phyloP scores from a whole-genome alignment of 2,888 invertebrate species.

The Leptinotarsa tumamoca region DNA sequence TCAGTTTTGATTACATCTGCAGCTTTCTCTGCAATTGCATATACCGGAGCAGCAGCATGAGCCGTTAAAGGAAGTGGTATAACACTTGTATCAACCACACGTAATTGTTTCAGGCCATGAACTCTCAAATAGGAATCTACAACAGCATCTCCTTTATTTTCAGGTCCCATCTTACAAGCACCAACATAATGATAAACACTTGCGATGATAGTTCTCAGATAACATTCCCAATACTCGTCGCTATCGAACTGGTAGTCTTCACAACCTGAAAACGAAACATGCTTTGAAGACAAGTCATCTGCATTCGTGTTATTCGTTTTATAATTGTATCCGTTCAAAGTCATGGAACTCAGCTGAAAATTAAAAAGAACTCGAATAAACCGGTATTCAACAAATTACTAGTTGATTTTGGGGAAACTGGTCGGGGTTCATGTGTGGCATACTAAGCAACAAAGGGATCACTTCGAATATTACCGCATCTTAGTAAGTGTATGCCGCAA shows the following conservation, averaged over 20 bases:
- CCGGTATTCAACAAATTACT: too few relatives aligned
- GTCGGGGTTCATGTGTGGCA: too few relatives aligned
- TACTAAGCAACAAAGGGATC: too few relatives aligned
- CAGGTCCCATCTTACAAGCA: slow-evolving; percentile 72
- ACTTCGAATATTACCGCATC: too few relatives aligned
- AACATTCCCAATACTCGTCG: slow-evolving; percentile 70
- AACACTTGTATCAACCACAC: slow-evolving; percentile 71
- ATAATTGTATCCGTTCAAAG: too few relatives aligned
- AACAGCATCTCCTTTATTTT: slow-evolving; percentile 68
- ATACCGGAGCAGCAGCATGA: slow-evolving; percentile 69
- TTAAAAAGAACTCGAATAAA: too few relatives aligned
- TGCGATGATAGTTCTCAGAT: slow-evolving; percentile 65
- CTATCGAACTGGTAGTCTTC: slow-evolving; percentile 60
- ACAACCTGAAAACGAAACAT: slow-evolving; percentile 33
- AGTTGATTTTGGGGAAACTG: too few relatives aligned
- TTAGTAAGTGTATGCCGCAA: too few relatives aligned
- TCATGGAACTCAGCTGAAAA: too few relatives aligned
- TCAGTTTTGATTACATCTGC: slow-evolving; percentile 64
- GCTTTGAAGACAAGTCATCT: neutral
- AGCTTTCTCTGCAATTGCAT: slow-evolving; percentile 72
- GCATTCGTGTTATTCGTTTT: too few relatives aligned
- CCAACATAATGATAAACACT: slow-evolving; percentile 70
- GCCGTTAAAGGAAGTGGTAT: slow-evolving; percentile 70
- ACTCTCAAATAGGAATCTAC: slow-evolving; percentile 70
- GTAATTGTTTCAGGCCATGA: slow-evolving; percentile 67